Evolutionary conservation across 1,140 invertebrate genomes (phyloP).

Genomic region (Drepana arcuata): DNA sequence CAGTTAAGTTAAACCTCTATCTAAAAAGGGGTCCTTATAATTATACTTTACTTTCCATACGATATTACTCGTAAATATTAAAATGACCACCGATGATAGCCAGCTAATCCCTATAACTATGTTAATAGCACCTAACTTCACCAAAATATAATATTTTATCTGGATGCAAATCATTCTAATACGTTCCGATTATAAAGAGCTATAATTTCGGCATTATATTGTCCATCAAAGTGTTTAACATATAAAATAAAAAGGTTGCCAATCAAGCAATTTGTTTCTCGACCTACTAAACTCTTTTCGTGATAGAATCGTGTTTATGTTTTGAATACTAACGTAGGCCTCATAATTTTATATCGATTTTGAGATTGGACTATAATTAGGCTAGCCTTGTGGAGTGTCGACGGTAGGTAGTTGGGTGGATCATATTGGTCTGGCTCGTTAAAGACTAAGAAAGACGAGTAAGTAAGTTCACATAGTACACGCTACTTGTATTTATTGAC

Average conservation of each 20-base stretch:
- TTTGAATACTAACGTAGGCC: conserved; percentile 23
- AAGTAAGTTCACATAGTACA: too few species aligned
- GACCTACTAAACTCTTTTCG: conserved; percentile 51
- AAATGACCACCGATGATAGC: conserved; percentile 57
- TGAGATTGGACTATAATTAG: conserved; percentile 12
- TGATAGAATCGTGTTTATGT: conserved; percentile 40
- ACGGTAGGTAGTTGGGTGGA: too few species aligned
- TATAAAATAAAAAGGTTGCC: conserved; percentile 59
- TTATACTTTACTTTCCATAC: conserved; percentile 33
- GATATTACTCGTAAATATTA: conserved; percentile 56
- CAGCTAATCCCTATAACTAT: conserved; percentile 64
- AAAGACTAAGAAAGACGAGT: too few species aligned
- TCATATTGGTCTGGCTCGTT: too few species aligned
- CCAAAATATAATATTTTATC: conserved; percentile 69
- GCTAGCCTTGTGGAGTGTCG: too few species aligned
- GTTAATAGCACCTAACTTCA: conserved; percentile 60
- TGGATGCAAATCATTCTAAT: conserved; percentile 69
- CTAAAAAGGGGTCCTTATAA: conserved; percentile 30
- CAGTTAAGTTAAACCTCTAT: conserved; percentile 20
- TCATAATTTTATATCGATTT: conserved; percentile 23
- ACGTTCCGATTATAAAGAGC: conserved; percentile 63
- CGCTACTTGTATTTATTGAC: too few species aligned
- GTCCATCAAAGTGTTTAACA: conserved; percentile 67
- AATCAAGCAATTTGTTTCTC: conserved; percentile 64
- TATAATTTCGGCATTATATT: conserved; percentile 68